A percentile compares a stretch with the other conserved stretches of the same genome.
phyloP scores from a whole-genome alignment of 2,888 invertebrate species.

The Leptopilina myrica region DNA sequence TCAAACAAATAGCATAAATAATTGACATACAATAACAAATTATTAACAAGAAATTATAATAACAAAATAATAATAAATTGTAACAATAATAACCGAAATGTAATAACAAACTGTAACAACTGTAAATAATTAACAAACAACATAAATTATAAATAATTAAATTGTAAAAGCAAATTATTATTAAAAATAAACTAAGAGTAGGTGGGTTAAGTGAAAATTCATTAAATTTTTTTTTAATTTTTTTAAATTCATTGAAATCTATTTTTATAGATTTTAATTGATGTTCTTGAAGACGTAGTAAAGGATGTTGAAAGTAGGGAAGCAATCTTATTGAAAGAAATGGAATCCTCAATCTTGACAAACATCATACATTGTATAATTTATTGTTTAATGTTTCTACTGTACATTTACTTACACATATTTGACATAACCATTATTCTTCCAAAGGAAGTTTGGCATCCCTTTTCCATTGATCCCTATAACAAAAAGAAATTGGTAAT shows the following conservation, averaged over 20 bases:
- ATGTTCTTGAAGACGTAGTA: background rate
- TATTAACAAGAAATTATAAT: too few species aligned
- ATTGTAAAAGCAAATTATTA: too few species aligned
- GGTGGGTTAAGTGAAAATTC: too few species aligned
- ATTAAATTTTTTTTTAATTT: too few species aligned
- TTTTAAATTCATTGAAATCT: background rate
- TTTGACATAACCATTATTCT: background rate
- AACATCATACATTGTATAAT: background rate
- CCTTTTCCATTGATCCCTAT: background rate
- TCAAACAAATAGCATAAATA: too few species aligned
- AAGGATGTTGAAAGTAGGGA: conserved; percentile 11
- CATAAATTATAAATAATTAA: too few species aligned
- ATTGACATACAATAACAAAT: too few species aligned
- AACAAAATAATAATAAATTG: too few species aligned
- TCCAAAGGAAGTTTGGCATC: conserved; percentile 31
- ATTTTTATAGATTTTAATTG: background rate
- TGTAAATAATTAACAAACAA: too few species aligned
- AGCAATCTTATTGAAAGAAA: conserved; percentile 24
- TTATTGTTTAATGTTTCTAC: background rate
- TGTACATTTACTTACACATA: background rate
- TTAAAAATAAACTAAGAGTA: too few species aligned
- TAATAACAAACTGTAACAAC: too few species aligned
- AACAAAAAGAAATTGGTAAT: conserved; percentile 3
- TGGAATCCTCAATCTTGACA: background rate
- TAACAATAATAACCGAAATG: too few species aligned